phyloP scores from a whole-genome alignment of 1,140 invertebrate species.

The Notospermus geniculatus region DNA sequence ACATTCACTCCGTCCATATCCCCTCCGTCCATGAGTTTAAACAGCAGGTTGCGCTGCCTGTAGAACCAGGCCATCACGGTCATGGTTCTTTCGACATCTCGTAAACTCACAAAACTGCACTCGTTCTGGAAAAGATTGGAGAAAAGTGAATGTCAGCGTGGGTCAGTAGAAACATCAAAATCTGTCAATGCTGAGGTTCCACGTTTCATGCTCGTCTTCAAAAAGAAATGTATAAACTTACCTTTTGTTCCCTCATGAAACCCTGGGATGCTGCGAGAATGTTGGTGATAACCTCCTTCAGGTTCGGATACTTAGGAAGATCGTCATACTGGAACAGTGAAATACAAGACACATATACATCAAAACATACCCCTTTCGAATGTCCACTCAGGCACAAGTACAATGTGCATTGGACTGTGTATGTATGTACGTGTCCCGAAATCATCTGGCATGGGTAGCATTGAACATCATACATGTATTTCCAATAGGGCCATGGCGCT shows the following conservation, averaged over 20 bases:
- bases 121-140: slow-evolving; percentile 36
- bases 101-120: slow-evolving; percentile 52
- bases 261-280: slow-evolving; percentile 40
- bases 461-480: no score
- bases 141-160: slow-evolving; percentile 1
- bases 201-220: no score
- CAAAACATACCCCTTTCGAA: no score
- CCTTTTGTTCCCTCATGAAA: slow-evolving; percentile 45
- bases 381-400: no score
- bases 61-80: slow-evolving; percentile 46
- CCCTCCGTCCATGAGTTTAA: slow-evolving; percentile 18
- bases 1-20: background rate
- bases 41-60: slow-evolving; percentile 20
- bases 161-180: no score
- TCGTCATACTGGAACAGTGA: background rate
- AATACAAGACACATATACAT: background rate
- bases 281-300: slow-evolving; percentile 17
- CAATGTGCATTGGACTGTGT: no score
- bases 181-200: background rate
- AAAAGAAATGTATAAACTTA: no score
- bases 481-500: no score
- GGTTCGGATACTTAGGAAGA: background rate
- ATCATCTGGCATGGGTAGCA: no score
- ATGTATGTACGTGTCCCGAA: no score
- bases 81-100: slow-evolving; percentile 45